phyloP scores from a whole-genome alignment of 2,113 vertebrate species.

The Delphinapterus leucas region DNA sequence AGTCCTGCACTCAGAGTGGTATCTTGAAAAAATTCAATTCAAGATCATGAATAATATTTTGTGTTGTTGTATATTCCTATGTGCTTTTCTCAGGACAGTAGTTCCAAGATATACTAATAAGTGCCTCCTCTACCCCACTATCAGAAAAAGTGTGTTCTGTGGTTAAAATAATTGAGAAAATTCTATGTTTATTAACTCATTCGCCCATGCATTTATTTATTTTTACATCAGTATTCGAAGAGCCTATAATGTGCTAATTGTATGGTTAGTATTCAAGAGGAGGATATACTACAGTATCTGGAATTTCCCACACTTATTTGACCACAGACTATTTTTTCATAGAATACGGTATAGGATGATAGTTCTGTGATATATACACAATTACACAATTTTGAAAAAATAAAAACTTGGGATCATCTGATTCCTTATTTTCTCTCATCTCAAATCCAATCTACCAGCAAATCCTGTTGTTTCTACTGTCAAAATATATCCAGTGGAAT shows the following conservation, averaged over 20 bases:
- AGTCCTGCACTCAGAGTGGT: not conserved
- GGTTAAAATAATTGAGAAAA: slow-evolving; percentile 17
- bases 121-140: not conserved
- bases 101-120: not conserved
- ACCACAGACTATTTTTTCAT: not conserved
- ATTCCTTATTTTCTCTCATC: not conserved
- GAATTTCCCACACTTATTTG: slow-evolving; percentile 4
- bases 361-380: not conserved
- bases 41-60: slow-evolving; percentile 4
- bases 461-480: not conserved
- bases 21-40: not conserved
- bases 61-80: not conserved
- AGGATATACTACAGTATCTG: not conserved
- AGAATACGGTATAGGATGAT: not conserved
- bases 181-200: not conserved
- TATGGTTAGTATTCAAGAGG: not conserved
- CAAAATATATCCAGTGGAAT: not conserved
- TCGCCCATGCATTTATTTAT: not conserved
- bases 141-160: not conserved
- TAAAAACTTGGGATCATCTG: not conserved
- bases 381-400: not conserved
- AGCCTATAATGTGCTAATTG: not conserved
- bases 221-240: not conserved
- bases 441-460: not conserved
- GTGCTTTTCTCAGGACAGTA: not conserved